Evolutionary conservation across 2,797 vertebrate genomes (phyloP), one percentile per base, ranked within the genome.

Genomic region (Sebastes minor): DNA sequence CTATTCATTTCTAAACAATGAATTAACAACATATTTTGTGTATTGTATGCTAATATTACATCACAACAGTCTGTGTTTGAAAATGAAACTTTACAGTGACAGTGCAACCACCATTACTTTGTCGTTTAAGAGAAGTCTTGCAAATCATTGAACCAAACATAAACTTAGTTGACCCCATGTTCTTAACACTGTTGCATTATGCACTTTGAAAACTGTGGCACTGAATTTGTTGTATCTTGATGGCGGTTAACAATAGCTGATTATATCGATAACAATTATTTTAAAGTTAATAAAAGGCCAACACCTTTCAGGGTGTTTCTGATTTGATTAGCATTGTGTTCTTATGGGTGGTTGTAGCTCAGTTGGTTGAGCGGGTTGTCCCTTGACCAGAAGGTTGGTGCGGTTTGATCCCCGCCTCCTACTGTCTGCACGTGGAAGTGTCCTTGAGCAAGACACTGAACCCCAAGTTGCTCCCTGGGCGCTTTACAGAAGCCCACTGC

Each of bases 1-100:
- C 32, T 63, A 42, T 75, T 78, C 30, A 78, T 71, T 71, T 84
- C 2, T 64, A 67, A 84, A 49, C 27, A 14, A 14, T 30, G 30
- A 12, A 35, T 76, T 62, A 53, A 32, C 32, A 76, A 38, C 12
- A n/a, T 60, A 30, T 60, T 62, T 20, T 59, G n/a, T 46, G 38
- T n/a, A 6, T 60, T 74, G 16, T 49, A 52, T 66, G 28, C 0
- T 25, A 0, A 57, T 1, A 65, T 57, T 0, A 14, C 49, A 49
- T 46, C 9, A 22, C 2, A n/a, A 4, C 62, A 38, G 30, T 28
- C 10, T 72, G 27, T 60, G 59, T 60, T 23, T 35, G 42, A 68
- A 79, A 25, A 7, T 0, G 32, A 64, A 38, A 23, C 9, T 42
- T 8, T 5, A 42, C 16, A 30, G 18, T 23, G 14, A 46, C 20